A percentile compares a stretch with the other conserved stretches of the same genome.
phyloP scores from a whole-genome alignment of 2,113 vertebrate genomes.

The Vulpes lagopus region DNA sequence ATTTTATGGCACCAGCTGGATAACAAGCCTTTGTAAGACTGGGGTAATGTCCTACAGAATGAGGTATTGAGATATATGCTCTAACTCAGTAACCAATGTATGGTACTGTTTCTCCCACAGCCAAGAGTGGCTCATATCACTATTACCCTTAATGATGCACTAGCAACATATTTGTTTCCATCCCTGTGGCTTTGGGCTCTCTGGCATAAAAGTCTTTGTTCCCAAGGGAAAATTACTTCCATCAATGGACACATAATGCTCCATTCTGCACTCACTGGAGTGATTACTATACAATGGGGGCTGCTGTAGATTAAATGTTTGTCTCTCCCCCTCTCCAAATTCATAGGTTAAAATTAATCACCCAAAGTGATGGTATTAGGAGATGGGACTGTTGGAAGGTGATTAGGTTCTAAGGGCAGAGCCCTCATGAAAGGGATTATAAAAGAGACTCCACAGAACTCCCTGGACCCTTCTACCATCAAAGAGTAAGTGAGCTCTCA shows the following conservation, averaged over 20 bases:
- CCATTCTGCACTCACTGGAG: background rate
- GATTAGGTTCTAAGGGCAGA: background rate
- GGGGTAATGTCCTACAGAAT: background rate
- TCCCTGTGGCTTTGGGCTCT: background rate
- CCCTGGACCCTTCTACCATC: background rate
- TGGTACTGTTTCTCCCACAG: background rate
- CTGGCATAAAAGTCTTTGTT: background rate
- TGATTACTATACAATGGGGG: background rate
- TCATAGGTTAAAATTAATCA: background rate
- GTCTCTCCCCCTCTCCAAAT: background rate
- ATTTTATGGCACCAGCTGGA: background rate
- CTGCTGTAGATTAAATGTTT: background rate
- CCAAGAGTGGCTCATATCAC: background rate
- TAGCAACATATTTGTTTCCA: background rate
- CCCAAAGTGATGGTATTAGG: background rate
- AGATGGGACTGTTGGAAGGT: background rate
- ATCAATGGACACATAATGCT: background rate
- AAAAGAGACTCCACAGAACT: background rate
- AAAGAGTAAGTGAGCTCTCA: background rate
- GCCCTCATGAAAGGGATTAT: background rate
- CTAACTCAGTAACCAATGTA: background rate
- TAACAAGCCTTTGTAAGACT: background rate
- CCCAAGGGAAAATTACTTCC: background rate
- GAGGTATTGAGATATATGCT: fast-evolving
- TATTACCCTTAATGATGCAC: background rate